phyloP scores from a whole-genome alignment of 2,888 invertebrate species.

The Tanytarsus gracilentus region DNA sequence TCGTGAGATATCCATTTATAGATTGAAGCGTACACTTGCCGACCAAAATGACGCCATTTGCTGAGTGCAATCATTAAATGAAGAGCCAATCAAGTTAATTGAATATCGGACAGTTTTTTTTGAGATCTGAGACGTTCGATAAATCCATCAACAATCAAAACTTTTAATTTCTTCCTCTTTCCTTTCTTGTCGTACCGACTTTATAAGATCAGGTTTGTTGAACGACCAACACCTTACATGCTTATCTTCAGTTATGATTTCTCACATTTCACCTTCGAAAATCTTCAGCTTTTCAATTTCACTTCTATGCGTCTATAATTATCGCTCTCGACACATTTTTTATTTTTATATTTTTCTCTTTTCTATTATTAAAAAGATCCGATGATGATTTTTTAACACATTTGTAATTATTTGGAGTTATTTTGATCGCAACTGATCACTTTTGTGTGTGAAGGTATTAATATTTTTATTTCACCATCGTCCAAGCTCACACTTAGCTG shows the following conservation, averaged over 20 bases:
- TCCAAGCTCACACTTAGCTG: not conserved
- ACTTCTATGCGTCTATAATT: constrained; percentile 6
- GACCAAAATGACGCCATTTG: too few species aligned
- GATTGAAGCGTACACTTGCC: not conserved
- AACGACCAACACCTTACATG: not conserved
- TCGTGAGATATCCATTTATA: not conserved
- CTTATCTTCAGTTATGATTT: not conserved
- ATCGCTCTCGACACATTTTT: not conserved
- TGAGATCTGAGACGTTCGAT: constrained; percentile 2
- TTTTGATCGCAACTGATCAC: constrained; percentile 17
- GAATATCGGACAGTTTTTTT: not conserved
- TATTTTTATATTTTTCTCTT: not conserved
- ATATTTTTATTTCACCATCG: not conserved
- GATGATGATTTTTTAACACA: constrained; percentile 6
- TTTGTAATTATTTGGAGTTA: constrained; percentile 19
- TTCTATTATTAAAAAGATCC: not conserved
- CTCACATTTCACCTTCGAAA: not conserved
- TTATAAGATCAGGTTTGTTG: too few species aligned
- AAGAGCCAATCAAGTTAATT: too few species aligned
- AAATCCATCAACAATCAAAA: not conserved
- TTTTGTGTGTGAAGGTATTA: not conserved
- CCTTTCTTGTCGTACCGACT: too few species aligned
- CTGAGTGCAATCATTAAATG: too few species aligned
- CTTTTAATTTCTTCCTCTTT: not conserved
- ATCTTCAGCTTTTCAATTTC: not conserved